These are phyloP conservation scores for Harpalus rubripes DNA, from an alignment of 2,888 invertebrate species.

Conservation along the genomic window DNA sequence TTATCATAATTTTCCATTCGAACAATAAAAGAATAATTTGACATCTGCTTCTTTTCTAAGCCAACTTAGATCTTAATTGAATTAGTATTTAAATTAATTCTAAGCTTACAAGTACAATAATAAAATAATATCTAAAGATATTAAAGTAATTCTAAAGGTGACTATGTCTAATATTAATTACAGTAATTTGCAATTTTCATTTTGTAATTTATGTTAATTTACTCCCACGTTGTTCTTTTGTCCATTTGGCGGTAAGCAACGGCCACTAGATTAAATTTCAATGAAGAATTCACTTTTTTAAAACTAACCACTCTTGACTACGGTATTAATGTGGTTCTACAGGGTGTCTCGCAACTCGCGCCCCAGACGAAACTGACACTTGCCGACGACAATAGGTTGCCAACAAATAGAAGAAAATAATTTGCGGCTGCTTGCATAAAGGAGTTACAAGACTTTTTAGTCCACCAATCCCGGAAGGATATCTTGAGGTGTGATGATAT, in stretches of 20 bases:
- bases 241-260: background rate
- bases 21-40: conserved; percentile 66
- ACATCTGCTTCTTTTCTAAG: conserved; percentile 62
- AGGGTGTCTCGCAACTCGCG: no score
- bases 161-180: conserved; percentile 37
- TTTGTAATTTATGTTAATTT: conserved; percentile 11
- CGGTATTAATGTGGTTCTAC: no score
- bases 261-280: conserved; percentile 14
- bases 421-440: no score
- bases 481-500: no score
- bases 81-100: conserved; percentile 65
- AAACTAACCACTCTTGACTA: no score
- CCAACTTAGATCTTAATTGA: conserved; percentile 52
- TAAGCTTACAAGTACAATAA: conserved; percentile 17
- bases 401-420: no score
- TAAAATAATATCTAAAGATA: conserved; percentile 26
- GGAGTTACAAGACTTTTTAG: no score
- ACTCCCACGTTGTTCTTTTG: conserved; percentile 37
- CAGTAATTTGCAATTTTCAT: conserved; percentile 44
- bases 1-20: conserved; percentile 65
- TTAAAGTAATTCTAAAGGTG: conserved; percentile 21
- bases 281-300: no score
- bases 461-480: no score
- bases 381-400: no score
- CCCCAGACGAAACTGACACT: no score